Percentiles rank a stretch among this genome's conserved stretches.
Evolutionary conservation across 2,888 invertebrate genomes (phyloP).

Genomic region (Melanophora roralis): DNA sequence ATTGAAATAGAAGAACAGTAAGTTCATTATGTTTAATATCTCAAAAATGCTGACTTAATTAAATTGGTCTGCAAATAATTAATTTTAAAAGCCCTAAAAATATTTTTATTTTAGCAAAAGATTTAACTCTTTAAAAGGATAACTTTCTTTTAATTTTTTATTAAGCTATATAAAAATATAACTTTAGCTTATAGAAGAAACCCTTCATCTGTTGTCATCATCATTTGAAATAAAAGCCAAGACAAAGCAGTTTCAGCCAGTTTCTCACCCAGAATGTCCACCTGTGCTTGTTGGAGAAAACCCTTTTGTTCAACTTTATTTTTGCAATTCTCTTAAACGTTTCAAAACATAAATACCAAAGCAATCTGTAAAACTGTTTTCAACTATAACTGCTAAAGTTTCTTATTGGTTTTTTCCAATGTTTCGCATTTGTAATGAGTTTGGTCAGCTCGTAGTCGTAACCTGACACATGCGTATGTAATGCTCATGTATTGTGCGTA

Average conservation of each 20-base stretch:
- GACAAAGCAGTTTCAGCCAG: constrained; percentile 59
- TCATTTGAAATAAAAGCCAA: constrained; percentile 45
- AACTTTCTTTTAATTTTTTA: background rate
- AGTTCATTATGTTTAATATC: no score
- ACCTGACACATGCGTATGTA: constrained; percentile 65
- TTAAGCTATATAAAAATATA: background rate
- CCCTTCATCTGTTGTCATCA: constrained; percentile 55
- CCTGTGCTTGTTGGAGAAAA: constrained; percentile 66
- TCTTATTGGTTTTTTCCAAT: constrained; percentile 72
- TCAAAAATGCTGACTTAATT: no score
- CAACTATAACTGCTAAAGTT: constrained; percentile 35
- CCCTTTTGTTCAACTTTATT: constrained; percentile 9
- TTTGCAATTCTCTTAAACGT: background rate
- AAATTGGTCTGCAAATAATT: no score
- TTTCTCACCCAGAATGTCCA: constrained; percentile 67
- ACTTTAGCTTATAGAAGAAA: constrained; percentile 41
- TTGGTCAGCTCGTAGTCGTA: constrained; percentile 58
- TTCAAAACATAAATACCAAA: constrained; percentile 50
- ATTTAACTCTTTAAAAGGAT: background rate
- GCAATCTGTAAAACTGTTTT: constrained; percentile 42
- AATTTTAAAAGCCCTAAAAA: no score
- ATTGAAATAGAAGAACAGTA: no score
- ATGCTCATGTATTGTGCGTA: constrained; percentile 57
- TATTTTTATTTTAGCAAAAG: no score
- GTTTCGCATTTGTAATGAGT: constrained; percentile 71